Evolutionary conservation across 2,113 vertebrate genomes (phyloP).

Genomic region (Pygathrix nemaeus): DNA sequence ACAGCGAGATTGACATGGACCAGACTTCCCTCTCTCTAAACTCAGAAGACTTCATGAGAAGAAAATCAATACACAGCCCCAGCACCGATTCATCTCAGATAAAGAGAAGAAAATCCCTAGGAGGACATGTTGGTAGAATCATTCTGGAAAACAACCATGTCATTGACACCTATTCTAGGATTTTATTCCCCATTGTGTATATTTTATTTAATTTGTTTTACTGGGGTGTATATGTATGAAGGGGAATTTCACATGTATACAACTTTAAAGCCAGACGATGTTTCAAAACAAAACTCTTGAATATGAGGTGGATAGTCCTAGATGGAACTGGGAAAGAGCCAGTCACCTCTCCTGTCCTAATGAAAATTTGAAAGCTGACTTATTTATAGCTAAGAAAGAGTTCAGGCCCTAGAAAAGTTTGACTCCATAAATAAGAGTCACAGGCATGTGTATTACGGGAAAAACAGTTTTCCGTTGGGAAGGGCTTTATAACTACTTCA

Average conservation of each 20-base stretch:
- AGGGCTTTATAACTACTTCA: not conserved
- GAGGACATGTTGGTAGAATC: constrained; percentile 87
- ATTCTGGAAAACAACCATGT: constrained; percentile 93
- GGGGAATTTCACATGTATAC: not conserved
- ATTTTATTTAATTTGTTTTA: constrained; percentile 95
- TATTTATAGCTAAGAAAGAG: not conserved
- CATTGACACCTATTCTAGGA: constrained; percentile 94
- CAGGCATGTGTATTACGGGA: not conserved
- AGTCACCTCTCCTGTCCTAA: not conserved
- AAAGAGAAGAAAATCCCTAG: constrained; percentile 87
- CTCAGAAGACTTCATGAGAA: constrained; percentile 74
- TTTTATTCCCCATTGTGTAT: constrained; percentile 93
- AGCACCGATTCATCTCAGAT: constrained; percentile 75
- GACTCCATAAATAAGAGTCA: not conserved
- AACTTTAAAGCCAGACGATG: not conserved
- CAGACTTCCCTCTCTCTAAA: constrained; percentile 74
- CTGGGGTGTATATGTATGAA: constrained; percentile 93
- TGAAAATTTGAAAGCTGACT: constrained; percentile 19
- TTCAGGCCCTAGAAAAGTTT: not conserved
- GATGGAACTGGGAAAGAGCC: not conserved
- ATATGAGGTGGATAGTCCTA: not conserved
- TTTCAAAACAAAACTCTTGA: not conserved
- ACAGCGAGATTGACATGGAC: constrained; percentile 84
- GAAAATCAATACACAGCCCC: constrained; percentile 74
- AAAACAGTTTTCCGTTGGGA: not conserved